phyloP scores from a whole-genome alignment of 2,888 invertebrate species.

The Enoplolaimus lenunculus region DNA sequence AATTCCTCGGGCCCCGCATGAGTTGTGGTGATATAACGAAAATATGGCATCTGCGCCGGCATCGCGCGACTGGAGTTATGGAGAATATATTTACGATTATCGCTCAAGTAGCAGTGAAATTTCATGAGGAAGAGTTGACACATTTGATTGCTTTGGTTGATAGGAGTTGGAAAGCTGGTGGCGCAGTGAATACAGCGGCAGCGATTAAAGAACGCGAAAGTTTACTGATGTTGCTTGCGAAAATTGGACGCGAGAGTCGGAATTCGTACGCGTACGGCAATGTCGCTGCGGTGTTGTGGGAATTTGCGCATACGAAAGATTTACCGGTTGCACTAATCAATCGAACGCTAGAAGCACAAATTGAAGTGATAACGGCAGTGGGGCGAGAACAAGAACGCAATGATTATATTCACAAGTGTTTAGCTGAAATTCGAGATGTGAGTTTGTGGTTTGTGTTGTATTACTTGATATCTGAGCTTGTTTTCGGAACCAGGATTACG shows the following conservation, averaged over 20 bases:
- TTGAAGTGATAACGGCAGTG: conserved; percentile 44
- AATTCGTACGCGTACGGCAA: conserved; percentile 42
- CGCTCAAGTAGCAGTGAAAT: conserved; percentile 46
- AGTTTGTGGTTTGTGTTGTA: no score
- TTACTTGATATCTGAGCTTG: no score
- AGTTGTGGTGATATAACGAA: conserved; percentile 44
- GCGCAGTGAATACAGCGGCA: conserved; percentile 32
- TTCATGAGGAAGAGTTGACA: conserved; percentile 43
- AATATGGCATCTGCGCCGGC: conserved; percentile 47
- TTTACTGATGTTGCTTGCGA: conserved; percentile 44
- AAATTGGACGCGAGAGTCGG: conserved; percentile 45
- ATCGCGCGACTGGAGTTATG: conserved; percentile 45
- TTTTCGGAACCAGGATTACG: no score
- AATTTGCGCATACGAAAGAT: conserved; percentile 44
- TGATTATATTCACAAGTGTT: conserved; percentile 44
- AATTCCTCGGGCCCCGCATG: conserved; percentile 46
- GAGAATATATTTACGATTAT: conserved; percentile 48
- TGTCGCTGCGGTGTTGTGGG: conserved; percentile 46
- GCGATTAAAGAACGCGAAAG: conserved; percentile 44
- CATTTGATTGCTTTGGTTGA: conserved; percentile 44
- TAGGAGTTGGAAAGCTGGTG: conserved; percentile 35
- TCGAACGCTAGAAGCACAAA: conserved; percentile 44
- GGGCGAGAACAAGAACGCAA: conserved; percentile 44
- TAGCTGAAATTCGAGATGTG: conserved; percentile 46
- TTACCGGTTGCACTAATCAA: conserved; percentile 43